Base-by-base conservation (phyloP, 2,797 vertebrate species). In the Urosaurus nigricauda region DNA sequence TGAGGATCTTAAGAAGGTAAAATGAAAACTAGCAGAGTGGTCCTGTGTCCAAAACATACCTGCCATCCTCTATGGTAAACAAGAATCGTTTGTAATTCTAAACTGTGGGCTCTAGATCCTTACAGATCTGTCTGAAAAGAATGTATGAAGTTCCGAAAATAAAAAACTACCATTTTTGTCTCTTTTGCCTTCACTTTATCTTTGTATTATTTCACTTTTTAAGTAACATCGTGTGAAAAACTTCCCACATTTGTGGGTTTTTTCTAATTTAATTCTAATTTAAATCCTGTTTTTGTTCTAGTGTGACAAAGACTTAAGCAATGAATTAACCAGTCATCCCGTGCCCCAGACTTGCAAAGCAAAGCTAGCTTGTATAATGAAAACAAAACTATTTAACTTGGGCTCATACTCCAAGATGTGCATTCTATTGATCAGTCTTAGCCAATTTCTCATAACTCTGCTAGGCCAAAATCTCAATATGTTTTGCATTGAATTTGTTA, bases 401-500 rank as follows among this genome's bases (percentile, higher is more conserved):
- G 35, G 35, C 37, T 65, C 75, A 37, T 17, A 35, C 16, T n/a
- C 74, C 47, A 86, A 24, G 35, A 32, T 16, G 60, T 81, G 16
- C 29, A 60, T 60, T 68, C 80, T 77, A 65, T 35, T 32, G 21
- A 88, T 4, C 47, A 74, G 86, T 43, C 51, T 87, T 35, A 35
- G 78, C 0, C 0, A 71, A 60, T 68, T 77, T 90, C 85, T 84
- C 87, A 86, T 21, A n/a, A 0, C 47, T 84, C 88, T 40, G 26
- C 35, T 70, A 70, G 21, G 47, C 29, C 53, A 77, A n/a, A 63
- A 29, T 88, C 90, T 71, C 83, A 91, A 8, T 53, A 47, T 84
- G 37, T 78, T 79, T 73, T 87, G 35, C 70, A 63, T 75, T 86
- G 86, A 83, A 89, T 40, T 60, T 19, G 87, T 58, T 90, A 94